A percentile compares a stretch with the other conserved stretches of the same genome.
These are phyloP conservation scores for Diogma glabrata DNA, from an alignment of 2,888 invertebrate species.

Conservation along the genomic window DNA sequence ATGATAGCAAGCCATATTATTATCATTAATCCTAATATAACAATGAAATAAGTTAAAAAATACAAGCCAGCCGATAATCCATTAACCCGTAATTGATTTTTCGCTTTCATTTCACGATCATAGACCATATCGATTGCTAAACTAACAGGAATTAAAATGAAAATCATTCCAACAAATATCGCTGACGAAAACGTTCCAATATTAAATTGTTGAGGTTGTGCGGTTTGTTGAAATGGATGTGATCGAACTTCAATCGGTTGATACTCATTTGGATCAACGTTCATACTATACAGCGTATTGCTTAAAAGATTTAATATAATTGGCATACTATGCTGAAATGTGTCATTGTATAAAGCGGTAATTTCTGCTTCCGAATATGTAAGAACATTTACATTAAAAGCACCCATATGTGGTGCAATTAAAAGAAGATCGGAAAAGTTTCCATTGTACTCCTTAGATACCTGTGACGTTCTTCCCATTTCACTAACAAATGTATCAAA, in stretches of 20 bases:
- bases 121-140: constrained; percentile 70
- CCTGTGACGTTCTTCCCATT: constrained; percentile 26
- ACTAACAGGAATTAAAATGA: constrained; percentile 63
- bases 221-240: constrained; percentile 62
- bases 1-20: constrained; percentile 54
- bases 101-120: constrained; percentile 73
- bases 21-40: constrained; percentile 56
- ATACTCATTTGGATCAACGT: constrained; percentile 38
- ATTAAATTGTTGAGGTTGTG: constrained; percentile 60
- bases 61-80: constrained; percentile 66
- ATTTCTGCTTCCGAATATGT: constrained; percentile 43
- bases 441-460: constrained; percentile 45
- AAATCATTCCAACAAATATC: constrained; percentile 68
- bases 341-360: constrained; percentile 63
- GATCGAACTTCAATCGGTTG: constrained; percentile 51
- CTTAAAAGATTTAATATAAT: constrained; percentile 59
- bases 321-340: constrained; percentile 66
- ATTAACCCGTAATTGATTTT: constrained; percentile 71
- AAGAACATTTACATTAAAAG: constrained; percentile 48
- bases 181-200: constrained; percentile 60
- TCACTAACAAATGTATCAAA: constrained; percentile 30
- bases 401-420: constrained; percentile 54
- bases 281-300: constrained; percentile 43
- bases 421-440: constrained; percentile 51
- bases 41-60: constrained; percentile 62